Evolutionary conservation across 2,888 invertebrate genomes (phyloP), one percentile per base, ranked within the genome.

Genomic region (Conistra vaccinii): DNA sequence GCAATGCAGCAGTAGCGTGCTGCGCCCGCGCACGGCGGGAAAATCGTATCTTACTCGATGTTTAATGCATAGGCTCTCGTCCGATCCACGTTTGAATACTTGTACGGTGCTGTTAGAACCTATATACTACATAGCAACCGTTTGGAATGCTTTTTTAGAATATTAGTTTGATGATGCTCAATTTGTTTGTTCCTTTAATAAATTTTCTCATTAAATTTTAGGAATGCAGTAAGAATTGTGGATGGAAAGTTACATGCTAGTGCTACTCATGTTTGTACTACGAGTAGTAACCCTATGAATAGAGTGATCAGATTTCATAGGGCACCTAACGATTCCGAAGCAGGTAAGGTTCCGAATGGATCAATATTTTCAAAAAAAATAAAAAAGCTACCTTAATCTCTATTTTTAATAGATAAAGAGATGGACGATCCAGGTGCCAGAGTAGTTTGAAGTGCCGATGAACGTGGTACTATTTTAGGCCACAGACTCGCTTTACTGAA

Each of bases 31-130:
- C 86, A 85, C 76, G 81, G 87, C 89, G 92, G 92, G 92, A 94
- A 94, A 94, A 93, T 93, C 90, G 88, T 92, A 90, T 91, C 87
- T 92, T 92, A 89, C 90, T 90, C 89, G 86, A 94, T 94, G 92
- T 93, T 87, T 94, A 91, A 94, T 94, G 92, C 92, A 94, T 93
- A 85, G 78, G 73, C 80, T 86, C 86, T 89, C 85, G 73, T 82
- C 83, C 73, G 82, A 84, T 78, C 78, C 66, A 74, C 73, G 73
- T 85, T 80, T 78, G 78, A 84, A 81, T 88, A 84, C 81, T 78
- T 81, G 80, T 80, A 85, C 84, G 85, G 84, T 89, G 89, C 89
- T 90, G 89, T 88, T 91, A 87, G 85, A 90, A 91, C 90, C 67
- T 73, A 55, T 20, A 20, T 48, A 48, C 74, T 75, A 76, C 66